A percentile compares a stretch with the other conserved stretches of the same genome.
Evolutionary conservation across 2,113 vertebrate species (phyloP).

Genomic region (Pedionomus torquatus): DNA sequence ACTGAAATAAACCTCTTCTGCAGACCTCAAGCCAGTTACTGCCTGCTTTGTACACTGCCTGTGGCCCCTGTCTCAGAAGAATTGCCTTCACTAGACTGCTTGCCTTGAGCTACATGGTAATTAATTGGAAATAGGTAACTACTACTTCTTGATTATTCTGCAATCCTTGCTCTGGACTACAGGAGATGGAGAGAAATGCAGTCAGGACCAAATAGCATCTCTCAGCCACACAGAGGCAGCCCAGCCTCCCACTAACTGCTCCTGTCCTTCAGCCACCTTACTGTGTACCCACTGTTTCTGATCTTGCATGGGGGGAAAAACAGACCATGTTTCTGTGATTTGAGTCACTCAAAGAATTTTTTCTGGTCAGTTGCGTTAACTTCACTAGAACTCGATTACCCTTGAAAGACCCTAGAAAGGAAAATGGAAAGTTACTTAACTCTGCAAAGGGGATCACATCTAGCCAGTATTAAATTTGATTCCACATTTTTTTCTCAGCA

Average conservation of each 20-base stretch:
- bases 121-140: not conserved
- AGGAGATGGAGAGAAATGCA: not conserved
- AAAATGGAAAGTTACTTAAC: not conserved
- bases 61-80: not conserved
- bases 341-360: not conserved
- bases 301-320: not conserved
- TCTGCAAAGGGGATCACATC: not conserved
- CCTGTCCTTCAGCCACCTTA: accelerated
- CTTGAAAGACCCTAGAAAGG: not conserved
- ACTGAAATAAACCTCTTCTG: not conserved
- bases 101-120: not conserved
- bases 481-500: not conserved
- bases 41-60: not conserved
- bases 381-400: not conserved
- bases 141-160: not conserved
- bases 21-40: not conserved
- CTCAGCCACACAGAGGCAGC: accelerated
- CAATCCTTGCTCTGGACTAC: not conserved
- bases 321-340: not conserved
- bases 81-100: not conserved
- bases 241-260: not conserved
- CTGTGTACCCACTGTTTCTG: not conserved
- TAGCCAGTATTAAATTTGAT: not conserved
- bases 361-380: not conserved
- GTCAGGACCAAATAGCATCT: not conserved